Base-by-base conservation (phyloP, 2,888 invertebrate species). In the Willowsia nigromaculata region DNA sequence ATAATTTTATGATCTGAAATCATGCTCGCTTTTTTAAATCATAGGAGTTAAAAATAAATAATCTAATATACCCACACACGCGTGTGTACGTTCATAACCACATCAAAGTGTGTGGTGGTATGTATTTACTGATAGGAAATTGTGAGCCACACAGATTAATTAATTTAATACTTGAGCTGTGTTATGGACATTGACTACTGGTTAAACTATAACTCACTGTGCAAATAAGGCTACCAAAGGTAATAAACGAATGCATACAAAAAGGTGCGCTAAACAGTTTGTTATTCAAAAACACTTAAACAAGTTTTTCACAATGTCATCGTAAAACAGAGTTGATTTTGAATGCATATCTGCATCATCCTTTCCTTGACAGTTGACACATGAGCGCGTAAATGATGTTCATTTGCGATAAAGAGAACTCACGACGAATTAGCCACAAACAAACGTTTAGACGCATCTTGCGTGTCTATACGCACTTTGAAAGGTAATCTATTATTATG, bases 331-430 rank as follows among this genome's bases (percentile, higher is more conserved):
- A 15, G 74, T 47, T 74, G 27, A 74, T 71, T 71, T 71, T 74
- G 74, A 74, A 74, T 74, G 74, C 47, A 74, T 74, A 74, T 74
- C 27, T 74, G 74, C 27, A 74, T 47, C 74, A 74, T 43, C 47
- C 22, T 56, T 56, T 37, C 78, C 78, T 78, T 78, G 78, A 56
- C 53, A 78, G 78, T 56, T 78, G 78, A 78, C 78, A 56, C 22
- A 78, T 53, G 53, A 4, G 15, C 43, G 50, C 27, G 27, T 47
- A 74, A 74, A 47, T 27, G 47, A 74, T 74, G 47, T 74, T 74
- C 15, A 43, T 27, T 74, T 74, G 25, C 15, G 15, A 47, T 27
- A 22, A 74, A 47, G n/a, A 13, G 18, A 4, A 27, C 74, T 74
- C 74, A 74, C 47, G 68, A 71, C 47, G n/a, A 74, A 27, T 1